Evolutionary conservation across 2,888 invertebrate species (phyloP), one percentile per base, ranked within the genome.

Genomic region (Eupelmus urozonus): DNA sequence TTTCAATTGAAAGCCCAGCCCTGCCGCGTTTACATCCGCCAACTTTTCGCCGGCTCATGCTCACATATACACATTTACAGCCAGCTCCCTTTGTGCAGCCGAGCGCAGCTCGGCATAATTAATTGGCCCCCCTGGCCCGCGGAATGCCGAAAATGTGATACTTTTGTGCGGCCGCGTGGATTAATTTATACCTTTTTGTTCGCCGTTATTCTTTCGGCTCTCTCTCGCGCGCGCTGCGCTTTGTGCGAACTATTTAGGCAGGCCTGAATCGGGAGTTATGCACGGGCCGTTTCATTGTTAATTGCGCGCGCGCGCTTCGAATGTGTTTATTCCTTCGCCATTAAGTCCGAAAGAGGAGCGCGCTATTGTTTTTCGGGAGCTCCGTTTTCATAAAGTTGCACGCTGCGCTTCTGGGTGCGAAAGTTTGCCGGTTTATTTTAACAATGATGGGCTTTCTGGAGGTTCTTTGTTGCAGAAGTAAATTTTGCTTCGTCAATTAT

Each of bases 1-100:
- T 72, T 72, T 72, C 71, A 72, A 72, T 72, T 72, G 40, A 62
- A 72, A 62, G 71, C 62, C 60, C 18, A 1, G 23, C 40, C 23
- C 13, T 23, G 16, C 16, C n/a, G 18, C 45, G 60, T 71, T 71
- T 60, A 59, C 69, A 59, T 59, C 16, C 66, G 66, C 29, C 49
- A 71, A 71, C 49, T 71, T 71, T 70, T 57, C 57, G 27, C 1
- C 49, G 65, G 20, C 29, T 13, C 53, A 49, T 55, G 29, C 29
- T 13, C 53, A 49, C 40, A 20, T 27, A 18, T 29, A n/a, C 20
- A 51, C 27, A 51, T 27, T 51, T 18, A 55, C 40, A 34, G 34
- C 20, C 40, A 13, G 13, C 20, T 25, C 65, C 27, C 45, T 59
- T 59, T 70, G 57, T 51, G 16, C 20, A 9, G 9, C 9, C 3